Base-by-base conservation (phyloP, 2,888 invertebrate genomes). In the Dexiosoma caninum region DNA sequence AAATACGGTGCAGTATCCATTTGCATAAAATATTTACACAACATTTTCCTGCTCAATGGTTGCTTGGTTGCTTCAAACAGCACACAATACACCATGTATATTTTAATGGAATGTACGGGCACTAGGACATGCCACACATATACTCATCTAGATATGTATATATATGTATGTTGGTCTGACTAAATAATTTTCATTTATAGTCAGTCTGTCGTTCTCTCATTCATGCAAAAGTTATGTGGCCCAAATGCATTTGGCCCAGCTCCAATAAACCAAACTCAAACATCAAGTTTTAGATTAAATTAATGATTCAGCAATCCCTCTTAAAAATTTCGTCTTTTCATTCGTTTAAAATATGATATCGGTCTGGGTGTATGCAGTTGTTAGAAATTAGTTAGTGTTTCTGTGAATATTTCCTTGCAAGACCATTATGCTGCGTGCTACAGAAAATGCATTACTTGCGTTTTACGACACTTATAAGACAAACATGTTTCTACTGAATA, bases 11-110 rank as follows among this genome's bases (percentile, higher is more conserved):
- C 60, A 74, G 62, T 40, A 66, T 85, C 85, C 86, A 87, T 87
- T 87, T 88, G 86, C 88, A 87, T 86, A 87, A 87, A 87, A 88
- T 87, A 88, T 87, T 88, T 88, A 85, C 86, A 84, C 85, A 82
- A 82, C 80, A 88, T 86, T 86, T 85, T 86, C 85, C 85, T 86
- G 83, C 83, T 85, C 49, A 77, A 69, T 53, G 67, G 35, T 14
- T 49, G 7, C 72, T 69, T 55, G 55, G 40, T 69, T 77, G 67
- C 49, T 37, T 81, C 62, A 51, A 62, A 44, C 72, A 81, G 60
- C 37, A 44, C 53, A 53, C 51, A 70, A 30, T 49, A 59, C 16
- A 69, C 30, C 10, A 32, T 16, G 27, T 59, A 59, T 37, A 46
- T 23, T 14, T 14, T 2, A 46, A 23, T 16, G 10, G 7, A 42